Evolutionary conservation across 2,888 invertebrate species (phyloP).

Genomic region (Scaptomyza tumidula): DNA sequence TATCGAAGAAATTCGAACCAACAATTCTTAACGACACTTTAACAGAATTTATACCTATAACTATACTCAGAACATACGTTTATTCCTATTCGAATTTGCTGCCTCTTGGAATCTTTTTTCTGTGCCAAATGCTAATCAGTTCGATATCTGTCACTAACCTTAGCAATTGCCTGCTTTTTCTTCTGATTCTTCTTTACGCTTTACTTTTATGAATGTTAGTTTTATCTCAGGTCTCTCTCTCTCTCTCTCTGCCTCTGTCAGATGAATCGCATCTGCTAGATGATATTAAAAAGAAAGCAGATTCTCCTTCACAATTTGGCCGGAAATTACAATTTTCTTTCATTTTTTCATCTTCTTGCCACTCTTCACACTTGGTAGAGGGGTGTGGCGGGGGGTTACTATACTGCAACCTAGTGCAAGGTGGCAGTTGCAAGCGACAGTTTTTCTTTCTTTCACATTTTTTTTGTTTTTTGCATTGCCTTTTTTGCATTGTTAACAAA

Average conservation of each 20-base stretch:
- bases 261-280: constrained; percentile 48
- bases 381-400: too few relatives aligned
- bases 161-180: constrained; percentile 9
- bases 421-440: constrained; percentile 38
- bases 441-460: constrained; percentile 3
- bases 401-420: constrained; percentile 27
- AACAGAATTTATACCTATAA: too few relatives aligned
- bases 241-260: constrained; percentile 10
- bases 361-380: not conserved
- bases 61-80: too few relatives aligned
- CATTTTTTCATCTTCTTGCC: not conserved
- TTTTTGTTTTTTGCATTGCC: too few relatives aligned
- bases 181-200: not conserved
- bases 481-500: constrained; percentile 67
- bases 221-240: too few relatives aligned
- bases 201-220: not conserved
- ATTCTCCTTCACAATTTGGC: constrained; percentile 52
- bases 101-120: too few relatives aligned
- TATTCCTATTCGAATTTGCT: too few relatives aligned
- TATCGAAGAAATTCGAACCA: not conserved
- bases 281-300: constrained; percentile 56
- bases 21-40: too few relatives aligned
- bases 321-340: constrained; percentile 53
- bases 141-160: constrained; percentile 15
- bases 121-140: constrained; percentile 17